A percentile compares a stretch with the other conserved stretches of the same genome.
These are phyloP conservation scores for Chrysochloris asiatica DNA, from an alignment of 2,113 vertebrate species.

Conservation along the genomic window DNA sequence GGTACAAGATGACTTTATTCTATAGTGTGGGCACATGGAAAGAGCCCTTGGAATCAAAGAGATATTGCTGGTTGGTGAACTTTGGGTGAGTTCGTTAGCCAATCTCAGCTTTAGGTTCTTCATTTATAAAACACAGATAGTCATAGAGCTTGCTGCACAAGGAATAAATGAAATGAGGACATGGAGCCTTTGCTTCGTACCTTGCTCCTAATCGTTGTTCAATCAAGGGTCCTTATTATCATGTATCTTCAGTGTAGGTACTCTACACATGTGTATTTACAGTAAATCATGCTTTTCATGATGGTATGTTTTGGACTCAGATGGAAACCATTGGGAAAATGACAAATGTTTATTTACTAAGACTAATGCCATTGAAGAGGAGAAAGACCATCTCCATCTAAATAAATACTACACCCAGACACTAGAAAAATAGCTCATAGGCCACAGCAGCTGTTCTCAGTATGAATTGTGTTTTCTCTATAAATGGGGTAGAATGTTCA, in stretches of 20 bases:
- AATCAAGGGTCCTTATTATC: background rate
- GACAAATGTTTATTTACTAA: conserved; percentile 49
- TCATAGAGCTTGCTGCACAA: background rate
- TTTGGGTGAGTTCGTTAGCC: background rate
- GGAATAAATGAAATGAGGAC: background rate
- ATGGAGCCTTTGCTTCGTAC: background rate
- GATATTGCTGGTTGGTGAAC: background rate
- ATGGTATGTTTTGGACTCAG: background rate
- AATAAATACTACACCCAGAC: background rate
- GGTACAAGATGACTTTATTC: background rate
- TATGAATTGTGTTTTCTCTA: conserved; percentile 20
- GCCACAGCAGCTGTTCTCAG: conserved; percentile 24
- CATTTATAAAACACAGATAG: background rate
- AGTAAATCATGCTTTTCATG: background rate
- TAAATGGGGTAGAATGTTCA: background rate
- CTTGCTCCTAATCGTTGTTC: background rate
- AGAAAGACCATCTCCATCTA: background rate
- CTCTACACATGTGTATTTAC: background rate
- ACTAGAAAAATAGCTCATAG: background rate
- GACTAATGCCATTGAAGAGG: conserved; percentile 14
- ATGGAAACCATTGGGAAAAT: conserved; percentile 26
- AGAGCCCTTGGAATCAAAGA: background rate
- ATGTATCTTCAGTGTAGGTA: background rate
- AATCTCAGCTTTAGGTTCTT: background rate
- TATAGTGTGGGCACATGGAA: background rate